Evolutionary conservation across 2,888 invertebrate genomes (phyloP), one percentile per base, ranked within the genome.

Genomic region (Cynaeus angustus): DNA sequence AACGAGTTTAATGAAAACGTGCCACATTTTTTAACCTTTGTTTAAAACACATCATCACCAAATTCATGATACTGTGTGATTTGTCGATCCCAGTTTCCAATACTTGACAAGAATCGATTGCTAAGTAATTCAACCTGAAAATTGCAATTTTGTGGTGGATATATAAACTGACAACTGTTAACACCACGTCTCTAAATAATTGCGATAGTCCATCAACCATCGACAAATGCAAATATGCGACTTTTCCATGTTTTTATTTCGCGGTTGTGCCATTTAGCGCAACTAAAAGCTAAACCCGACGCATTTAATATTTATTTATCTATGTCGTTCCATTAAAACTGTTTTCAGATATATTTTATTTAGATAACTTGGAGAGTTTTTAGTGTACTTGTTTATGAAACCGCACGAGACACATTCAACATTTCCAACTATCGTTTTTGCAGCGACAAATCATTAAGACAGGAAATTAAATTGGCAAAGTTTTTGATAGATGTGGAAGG

Each of bases 101-200:
- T 33, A 33, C n/a, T n/a, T 33, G 33, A 33, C 33, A 33, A 33
- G 33, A 33, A 33, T 33, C 33, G 33, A 33, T 33, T 33, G 33
- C 1, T n/a, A 33, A 33, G 33, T 21, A 33, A 33, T 33, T 33
- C 33, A 33, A 33, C 33, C 33, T 9, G 33, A 33, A 33, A 33
- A 33, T 33, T 33, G 33, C 3, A 9, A 33, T 33, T 33, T 33
- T 9, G n/a, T 33, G 33, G 33, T 33, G n/a, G n/a, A 5, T 33
- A 33, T n/a, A 33, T n/a, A 33, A 33, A 7, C n/a, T n/a, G 33
- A 33, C 33, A 33, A 33, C 33, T 33, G 33, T 33, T 33, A 33
- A n/a, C 33, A 33, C n/a, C 33, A 33, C 33, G 9, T 33, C 33
- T 7, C 33, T 9, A 6, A 33, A 33, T n/a, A 33, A 33, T 21